Conservation (phyloP, 2,113 vertebrate genomes). For the Epinephelus fuscoguttatus region DNA sequence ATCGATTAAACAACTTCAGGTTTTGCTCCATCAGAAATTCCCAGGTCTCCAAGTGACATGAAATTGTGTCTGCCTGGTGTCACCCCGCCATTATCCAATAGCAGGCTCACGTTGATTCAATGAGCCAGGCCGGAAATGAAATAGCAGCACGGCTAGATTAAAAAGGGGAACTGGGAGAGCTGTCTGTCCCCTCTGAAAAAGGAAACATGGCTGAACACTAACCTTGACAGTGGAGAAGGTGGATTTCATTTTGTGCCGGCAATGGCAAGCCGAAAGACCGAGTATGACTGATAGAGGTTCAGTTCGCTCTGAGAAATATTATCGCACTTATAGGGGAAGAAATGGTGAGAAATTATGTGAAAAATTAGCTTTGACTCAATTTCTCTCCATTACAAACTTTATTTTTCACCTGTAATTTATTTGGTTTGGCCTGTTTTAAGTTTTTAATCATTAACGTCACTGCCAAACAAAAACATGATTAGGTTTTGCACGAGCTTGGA, state of each 20-base stretch:
- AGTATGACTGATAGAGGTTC: constrained; percentile 32
- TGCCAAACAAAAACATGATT: neutral
- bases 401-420: constrained; percentile 1
- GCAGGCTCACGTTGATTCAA: constrained; percentile 62
- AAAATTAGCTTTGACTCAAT: constrained; percentile 26
- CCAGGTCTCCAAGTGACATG: constrained; percentile 36
- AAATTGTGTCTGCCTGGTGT: constrained; percentile 55
- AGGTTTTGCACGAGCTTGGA: neutral
- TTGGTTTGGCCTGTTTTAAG: neutral
- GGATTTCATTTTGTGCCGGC: constrained; percentile 48
- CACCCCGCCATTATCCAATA: constrained; percentile 45
- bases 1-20: constrained; percentile 35
- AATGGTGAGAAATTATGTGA: constrained; percentile 10
- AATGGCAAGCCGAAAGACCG: constrained; percentile 29
- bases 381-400: neutral
- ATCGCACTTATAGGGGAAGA: neutral
- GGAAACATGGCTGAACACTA: constrained; percentile 54
- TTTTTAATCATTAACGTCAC: neutral
- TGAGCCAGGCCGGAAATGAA: constrained; percentile 77
- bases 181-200: constrained; percentile 45
- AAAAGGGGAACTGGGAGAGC: constrained; percentile 57
- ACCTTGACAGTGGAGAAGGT: constrained; percentile 45
- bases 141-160: constrained; percentile 72
- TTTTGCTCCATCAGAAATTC: constrained; percentile 28
- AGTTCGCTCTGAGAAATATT: neutral